phyloP scores from a whole-genome alignment of 2,113 vertebrate genomes.

The Tupaia tana region DNA sequence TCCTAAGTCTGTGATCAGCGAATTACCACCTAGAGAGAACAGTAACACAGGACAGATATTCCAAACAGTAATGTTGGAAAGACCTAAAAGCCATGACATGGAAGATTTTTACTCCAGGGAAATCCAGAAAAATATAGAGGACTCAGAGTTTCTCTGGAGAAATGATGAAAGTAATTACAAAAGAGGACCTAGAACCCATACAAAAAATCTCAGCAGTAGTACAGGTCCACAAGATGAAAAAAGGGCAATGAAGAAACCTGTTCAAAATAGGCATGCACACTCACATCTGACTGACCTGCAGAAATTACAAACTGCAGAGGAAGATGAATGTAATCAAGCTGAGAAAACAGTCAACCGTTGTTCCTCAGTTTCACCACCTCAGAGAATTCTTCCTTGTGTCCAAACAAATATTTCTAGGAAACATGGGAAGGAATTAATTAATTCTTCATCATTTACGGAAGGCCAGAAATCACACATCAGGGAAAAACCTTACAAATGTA shows the following conservation, averaged over 20 bases:
- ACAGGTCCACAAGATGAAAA: background rate
- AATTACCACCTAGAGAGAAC: slow-evolving; percentile 1
- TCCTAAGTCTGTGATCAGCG: background rate
- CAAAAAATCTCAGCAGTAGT: background rate
- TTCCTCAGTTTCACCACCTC: background rate
- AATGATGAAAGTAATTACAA: background rate
- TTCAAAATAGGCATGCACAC: background rate
- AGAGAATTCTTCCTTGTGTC: background rate
- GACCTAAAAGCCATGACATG: background rate
- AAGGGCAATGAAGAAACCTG: background rate
- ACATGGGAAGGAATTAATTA: background rate
- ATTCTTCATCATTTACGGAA: background rate
- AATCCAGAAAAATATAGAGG: background rate
- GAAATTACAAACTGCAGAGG: background rate
- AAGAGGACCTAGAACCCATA: background rate
- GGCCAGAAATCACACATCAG: background rate
- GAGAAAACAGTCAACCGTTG: background rate
- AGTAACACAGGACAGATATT: background rate
- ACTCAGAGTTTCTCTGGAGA: background rate
- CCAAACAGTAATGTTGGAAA: slow-evolving; percentile 20
- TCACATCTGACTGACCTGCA: background rate
- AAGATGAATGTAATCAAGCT: background rate
- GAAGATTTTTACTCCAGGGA: slow-evolving; percentile 29
- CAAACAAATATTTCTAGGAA: background rate
- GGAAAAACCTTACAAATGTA: slow-evolving; percentile 29